Conservation (phyloP, 2,797 vertebrate genomes). For the Lindbergichthys nudifrons region DNA sequence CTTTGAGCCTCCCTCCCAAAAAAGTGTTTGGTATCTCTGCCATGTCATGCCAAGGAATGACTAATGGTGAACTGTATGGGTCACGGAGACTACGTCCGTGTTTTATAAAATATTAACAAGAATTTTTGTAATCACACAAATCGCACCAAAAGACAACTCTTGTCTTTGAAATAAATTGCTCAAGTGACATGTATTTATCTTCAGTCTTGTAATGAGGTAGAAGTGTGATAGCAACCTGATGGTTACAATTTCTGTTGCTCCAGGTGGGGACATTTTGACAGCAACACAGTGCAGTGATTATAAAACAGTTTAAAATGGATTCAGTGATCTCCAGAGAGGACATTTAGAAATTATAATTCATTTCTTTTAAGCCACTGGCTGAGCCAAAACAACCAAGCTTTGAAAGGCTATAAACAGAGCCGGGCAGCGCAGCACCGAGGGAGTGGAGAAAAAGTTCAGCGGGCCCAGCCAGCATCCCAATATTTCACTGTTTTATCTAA, state of each 20-base stretch:
- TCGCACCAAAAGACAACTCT: too few relatives aligned
- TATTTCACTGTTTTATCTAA: conserved; percentile 43
- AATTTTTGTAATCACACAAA: too few relatives aligned
- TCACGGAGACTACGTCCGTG: too few relatives aligned
- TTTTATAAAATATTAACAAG: too few relatives aligned
- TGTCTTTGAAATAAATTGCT: too few relatives aligned
- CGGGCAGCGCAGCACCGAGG: conserved; percentile 38
- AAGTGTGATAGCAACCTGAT: conserved; percentile 10
- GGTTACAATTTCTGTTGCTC: conserved; percentile 33
- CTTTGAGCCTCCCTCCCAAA: too few relatives aligned
- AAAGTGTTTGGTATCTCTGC: too few relatives aligned
- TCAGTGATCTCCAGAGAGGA: conserved; percentile 32
- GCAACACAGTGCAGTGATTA: conserved; percentile 29
- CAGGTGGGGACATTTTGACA: conserved; percentile 46
- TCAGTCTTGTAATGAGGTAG: too few relatives aligned
- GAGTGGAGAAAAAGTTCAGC: conserved; percentile 55
- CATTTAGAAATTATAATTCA: conserved; percentile 58
- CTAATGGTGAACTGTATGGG: too few relatives aligned
- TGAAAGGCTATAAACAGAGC: conserved; percentile 52
- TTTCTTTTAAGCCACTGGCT: conserved; percentile 30
- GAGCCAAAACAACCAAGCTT: conserved; percentile 69
- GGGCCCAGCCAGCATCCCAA: conserved; percentile 44
- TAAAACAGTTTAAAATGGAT: conserved; percentile 45
- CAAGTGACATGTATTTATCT: too few relatives aligned
- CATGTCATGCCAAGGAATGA: too few relatives aligned